Evolutionary conservation across 1,140 invertebrate genomes (phyloP).

Genomic region (Ceratina calcarata): DNA sequence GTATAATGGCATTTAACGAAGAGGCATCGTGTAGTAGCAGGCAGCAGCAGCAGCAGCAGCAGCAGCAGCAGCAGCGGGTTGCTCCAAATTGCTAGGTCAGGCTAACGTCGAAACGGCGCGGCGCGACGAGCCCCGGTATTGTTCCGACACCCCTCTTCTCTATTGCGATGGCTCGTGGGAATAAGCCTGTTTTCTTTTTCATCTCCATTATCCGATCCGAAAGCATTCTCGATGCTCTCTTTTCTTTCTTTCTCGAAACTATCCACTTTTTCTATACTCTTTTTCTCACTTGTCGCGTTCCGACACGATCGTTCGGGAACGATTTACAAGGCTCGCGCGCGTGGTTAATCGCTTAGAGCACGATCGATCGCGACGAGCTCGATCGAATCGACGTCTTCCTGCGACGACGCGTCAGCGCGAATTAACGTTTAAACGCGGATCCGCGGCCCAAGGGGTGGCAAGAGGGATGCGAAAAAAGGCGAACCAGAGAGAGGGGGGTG

Average conservation of each 20-base stretch:
- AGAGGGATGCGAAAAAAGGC: constrained; percentile 28
- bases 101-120: constrained; percentile 74
- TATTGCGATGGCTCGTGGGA: constrained; percentile 64
- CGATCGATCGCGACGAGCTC: constrained; percentile 14
- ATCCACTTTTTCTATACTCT: neutral
- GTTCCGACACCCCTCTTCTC: constrained; percentile 71
- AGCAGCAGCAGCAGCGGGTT: constrained; percentile 60
- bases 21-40: constrained; percentile 52
- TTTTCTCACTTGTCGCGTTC: neutral
- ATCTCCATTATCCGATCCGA: constrained; percentile 62
- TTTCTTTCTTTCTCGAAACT: neutral
- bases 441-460: neutral
- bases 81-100: constrained; percentile 73
- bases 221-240: constrained; percentile 8
- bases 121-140: constrained; percentile 66
- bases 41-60: constrained; percentile 31
- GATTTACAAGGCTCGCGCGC: neutral
- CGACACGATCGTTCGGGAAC: neutral
- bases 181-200: constrained; percentile 53
- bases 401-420: constrained; percentile 7
- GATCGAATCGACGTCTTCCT: constrained; percentile 17
- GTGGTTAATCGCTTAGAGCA: constrained; percentile 1
- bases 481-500: neutral
- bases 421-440: constrained; percentile 25
- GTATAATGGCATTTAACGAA: constrained; percentile 78